These are phyloP conservation scores for Spheniscus humboldti DNA, from an alignment of 2,797 vertebrate species.

Conservation along the genomic window DNA sequence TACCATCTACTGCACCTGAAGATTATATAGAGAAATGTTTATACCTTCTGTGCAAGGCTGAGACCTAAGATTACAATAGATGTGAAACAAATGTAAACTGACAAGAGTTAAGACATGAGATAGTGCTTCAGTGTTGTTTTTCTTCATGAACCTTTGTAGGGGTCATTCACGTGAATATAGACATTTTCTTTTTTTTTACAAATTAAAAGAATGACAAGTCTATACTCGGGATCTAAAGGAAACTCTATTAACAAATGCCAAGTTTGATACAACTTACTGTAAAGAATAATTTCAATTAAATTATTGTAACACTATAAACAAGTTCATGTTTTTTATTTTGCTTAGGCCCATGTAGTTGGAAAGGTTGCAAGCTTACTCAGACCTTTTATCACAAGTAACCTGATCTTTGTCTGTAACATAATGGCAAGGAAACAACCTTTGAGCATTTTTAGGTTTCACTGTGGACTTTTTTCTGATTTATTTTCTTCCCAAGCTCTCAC, in stretches of 20 bases:
- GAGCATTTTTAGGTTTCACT: not conserved
- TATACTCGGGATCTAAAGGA: not conserved
- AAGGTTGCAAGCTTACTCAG: not conserved
- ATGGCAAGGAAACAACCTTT: not conserved
- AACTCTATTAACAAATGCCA: not conserved
- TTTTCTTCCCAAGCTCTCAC: not conserved
- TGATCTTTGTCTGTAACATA: not conserved
- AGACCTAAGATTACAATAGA: not conserved
- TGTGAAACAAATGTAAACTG: not conserved
- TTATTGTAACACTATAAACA: not conserved
- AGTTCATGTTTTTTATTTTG: not conserved
- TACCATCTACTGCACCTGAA: not conserved
- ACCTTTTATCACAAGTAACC: not conserved
- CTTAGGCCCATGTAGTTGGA: not conserved
- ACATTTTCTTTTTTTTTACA: not conserved
- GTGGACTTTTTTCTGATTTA: not conserved
- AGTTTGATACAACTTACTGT: not conserved
- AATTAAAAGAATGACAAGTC: not conserved
- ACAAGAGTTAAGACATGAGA: not conserved
- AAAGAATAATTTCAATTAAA: not conserved
- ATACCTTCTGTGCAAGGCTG: not conserved
- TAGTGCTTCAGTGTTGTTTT: not conserved
- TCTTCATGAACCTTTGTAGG: not conserved
- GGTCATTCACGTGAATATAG: not conserved
- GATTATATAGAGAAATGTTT: not conserved